Percentiles rank a stretch among this genome's conserved stretches.
Conservation (phyloP, 2,888 invertebrate species). For the Scaptomyza reducta region DNA sequence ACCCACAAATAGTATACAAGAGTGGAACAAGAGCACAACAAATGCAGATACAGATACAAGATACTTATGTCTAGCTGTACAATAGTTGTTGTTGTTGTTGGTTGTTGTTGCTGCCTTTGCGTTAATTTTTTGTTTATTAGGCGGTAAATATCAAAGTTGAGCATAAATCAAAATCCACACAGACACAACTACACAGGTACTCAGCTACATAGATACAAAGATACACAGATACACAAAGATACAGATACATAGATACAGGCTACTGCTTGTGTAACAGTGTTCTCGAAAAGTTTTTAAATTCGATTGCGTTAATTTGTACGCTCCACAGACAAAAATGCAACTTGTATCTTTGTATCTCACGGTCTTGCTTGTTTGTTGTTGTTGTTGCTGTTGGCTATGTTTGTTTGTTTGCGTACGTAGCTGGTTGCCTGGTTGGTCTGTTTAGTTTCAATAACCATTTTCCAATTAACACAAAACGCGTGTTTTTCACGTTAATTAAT, state of each 20-base stretch:
- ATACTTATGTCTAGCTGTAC: no score
- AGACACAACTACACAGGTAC: slow-evolving; percentile 23
- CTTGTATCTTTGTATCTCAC: slow-evolving; percentile 69
- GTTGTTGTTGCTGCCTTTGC: slow-evolving; percentile 56
- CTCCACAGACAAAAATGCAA: slow-evolving; percentile 71
- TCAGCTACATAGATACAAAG: slow-evolving; percentile 21
- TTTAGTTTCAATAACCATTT: slow-evolving; percentile 79
- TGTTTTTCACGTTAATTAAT: slow-evolving; percentile 79
- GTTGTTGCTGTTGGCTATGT: slow-evolving; percentile 12
- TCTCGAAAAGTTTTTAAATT: slow-evolving; percentile 58
- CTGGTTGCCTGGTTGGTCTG: slow-evolving; percentile 54
- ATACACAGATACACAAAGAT: background rate
- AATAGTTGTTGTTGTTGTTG: slow-evolving; percentile 14
- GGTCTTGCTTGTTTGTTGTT: slow-evolving; percentile 72
- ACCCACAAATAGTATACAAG: slow-evolving; percentile 32
- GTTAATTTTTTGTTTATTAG: slow-evolving; percentile 79
- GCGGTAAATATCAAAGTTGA: slow-evolving; percentile 80
- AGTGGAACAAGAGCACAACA: background rate
- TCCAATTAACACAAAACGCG: slow-evolving; percentile 78
- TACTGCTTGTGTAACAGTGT: slow-evolving; percentile 11
- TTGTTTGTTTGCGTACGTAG: slow-evolving; percentile 54
- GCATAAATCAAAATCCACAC: slow-evolving; percentile 71
- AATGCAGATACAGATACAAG: slow-evolving; percentile 27
- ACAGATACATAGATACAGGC: slow-evolving; percentile 3
- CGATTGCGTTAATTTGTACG: slow-evolving; percentile 71